Evolutionary conservation across 2,888 invertebrate genomes (phyloP).

Genomic region (Cylloceria caligata): DNA sequence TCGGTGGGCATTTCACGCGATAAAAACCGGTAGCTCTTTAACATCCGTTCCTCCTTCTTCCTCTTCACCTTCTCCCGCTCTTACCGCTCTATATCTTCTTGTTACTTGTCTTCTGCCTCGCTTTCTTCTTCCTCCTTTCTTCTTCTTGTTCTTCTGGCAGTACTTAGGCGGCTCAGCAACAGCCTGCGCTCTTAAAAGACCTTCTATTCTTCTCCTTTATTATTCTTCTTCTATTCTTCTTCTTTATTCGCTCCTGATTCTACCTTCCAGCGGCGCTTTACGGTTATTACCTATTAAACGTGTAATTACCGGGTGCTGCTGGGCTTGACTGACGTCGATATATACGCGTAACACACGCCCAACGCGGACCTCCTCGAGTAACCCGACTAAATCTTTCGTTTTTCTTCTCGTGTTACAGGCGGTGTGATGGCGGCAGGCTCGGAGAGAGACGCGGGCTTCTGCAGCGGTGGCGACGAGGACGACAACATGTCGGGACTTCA

Average conservation of each 20-base stretch:
- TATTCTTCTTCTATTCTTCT: slow-evolving; percentile 29
- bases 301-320: slow-evolving; percentile 62
- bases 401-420: slow-evolving; percentile 85
- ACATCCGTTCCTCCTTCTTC: slow-evolving; percentile 56
- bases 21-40: slow-evolving; percentile 71
- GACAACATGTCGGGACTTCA: slow-evolving; percentile 85
- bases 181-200: slow-evolving; percentile 13
- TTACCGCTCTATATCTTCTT: slow-evolving; percentile 24
- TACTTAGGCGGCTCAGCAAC: slow-evolving; percentile 35
- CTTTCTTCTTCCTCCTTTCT: slow-evolving; percentile 6
- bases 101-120: slow-evolving; percentile 13
- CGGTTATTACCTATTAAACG: slow-evolving; percentile 70
- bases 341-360: slow-evolving; percentile 14
- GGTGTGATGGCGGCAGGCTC: slow-evolving; percentile 85
- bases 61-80: slow-evolving; percentile 12
- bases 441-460: slow-evolving; percentile 90
- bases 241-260: slow-evolving; percentile 30
- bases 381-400: slow-evolving; percentile 18
- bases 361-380: neutral
- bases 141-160: slow-evolving; percentile 4
- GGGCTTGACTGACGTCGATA: slow-evolving; percentile 64
- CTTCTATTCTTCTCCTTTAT: slow-evolving; percentile 23
- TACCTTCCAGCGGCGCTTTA: slow-evolving; percentile 53
- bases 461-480: slow-evolving; percentile 90
- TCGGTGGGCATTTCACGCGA: slow-evolving; percentile 70